A percentile compares a stretch with the other conserved stretches of the same genome.
phyloP scores from a whole-genome alignment of 2,888 invertebrate species.

The Lasioglossum leucozonium region DNA sequence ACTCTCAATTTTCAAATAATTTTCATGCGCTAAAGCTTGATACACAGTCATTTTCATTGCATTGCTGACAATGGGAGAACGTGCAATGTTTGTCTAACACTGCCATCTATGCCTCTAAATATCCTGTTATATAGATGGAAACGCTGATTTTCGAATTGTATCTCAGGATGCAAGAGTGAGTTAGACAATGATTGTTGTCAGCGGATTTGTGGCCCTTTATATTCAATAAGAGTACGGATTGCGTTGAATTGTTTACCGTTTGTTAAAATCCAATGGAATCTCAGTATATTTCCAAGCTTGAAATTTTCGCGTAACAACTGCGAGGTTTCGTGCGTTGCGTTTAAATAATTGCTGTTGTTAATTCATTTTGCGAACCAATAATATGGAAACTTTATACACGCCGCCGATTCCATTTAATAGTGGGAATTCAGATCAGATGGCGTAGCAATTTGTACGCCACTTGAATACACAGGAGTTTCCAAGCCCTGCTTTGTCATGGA shows the following conservation, averaged over 20 bases:
- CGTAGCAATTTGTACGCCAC: slow-evolving; percentile 51
- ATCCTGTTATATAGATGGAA: not conserved
- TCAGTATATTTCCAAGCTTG: not conserved
- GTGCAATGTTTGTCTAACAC: not conserved
- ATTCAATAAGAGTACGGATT: not conserved
- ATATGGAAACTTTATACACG: slow-evolving; percentile 21
- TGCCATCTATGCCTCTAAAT: not conserved
- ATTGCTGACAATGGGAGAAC: not conserved
- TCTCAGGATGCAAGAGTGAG: not conserved
- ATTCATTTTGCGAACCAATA: not conserved
- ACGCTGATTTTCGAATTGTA: not conserved
- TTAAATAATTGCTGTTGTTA: not conserved
- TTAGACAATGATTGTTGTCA: not conserved
- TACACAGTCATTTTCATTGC: not conserved
- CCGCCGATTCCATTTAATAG: slow-evolving; percentile 36
- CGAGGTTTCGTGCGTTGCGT: not conserved
- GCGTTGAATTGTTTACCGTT: not conserved
- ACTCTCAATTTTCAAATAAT: not conserved
- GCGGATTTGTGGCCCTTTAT: not conserved
- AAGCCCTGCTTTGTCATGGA: slow-evolving; percentile 82
- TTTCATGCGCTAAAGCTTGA: too few relatives aligned
- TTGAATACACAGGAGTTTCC: slow-evolving; percentile 52
- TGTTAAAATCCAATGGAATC: not conserved
- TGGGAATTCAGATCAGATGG: slow-evolving; percentile 51
- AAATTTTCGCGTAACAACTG: not conserved